A percentile compares a stretch with the other conserved stretches of the same genome.
Evolutionary conservation across 2,797 vertebrate species (phyloP).

Genomic region (Crax fasciolata): DNA sequence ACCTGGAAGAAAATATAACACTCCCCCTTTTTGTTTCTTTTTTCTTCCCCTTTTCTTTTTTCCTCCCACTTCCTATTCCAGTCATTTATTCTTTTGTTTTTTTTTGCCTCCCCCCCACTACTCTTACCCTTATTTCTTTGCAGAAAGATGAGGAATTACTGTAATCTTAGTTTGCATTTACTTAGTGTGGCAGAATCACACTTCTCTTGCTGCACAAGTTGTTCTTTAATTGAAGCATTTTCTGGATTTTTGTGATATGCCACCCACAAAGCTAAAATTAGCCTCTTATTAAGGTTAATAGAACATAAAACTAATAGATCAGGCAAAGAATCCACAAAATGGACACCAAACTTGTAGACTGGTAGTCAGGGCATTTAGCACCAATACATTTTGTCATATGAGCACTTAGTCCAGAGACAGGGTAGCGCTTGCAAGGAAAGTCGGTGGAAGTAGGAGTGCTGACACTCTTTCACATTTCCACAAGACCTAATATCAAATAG

Average conservation of each 20-base stretch:
- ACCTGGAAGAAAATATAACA: background rate
- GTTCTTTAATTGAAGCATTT: background rate
- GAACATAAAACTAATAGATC: background rate
- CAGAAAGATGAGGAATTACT: background rate
- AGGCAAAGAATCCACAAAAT: background rate
- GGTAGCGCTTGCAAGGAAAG: background rate
- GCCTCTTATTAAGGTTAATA: background rate
- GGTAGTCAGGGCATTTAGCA: fast-evolving
- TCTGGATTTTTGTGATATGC: background rate
- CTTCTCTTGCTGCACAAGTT: background rate
- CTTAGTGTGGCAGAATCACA: background rate
- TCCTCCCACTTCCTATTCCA: background rate
- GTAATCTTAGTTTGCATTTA: background rate
- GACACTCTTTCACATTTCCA: background rate
- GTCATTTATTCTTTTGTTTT: background rate
- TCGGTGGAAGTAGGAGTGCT: background rate
- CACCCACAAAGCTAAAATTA: background rate
- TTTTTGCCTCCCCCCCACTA: background rate
- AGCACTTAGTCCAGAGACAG: background rate
- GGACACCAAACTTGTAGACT: background rate
- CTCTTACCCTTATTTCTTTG: background rate
- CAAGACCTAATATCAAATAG: background rate
- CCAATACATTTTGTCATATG: too few relatives aligned
- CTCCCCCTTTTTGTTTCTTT: background rate
- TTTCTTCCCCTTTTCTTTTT: background rate